Evolutionary conservation across 2,888 invertebrate species (phyloP).

Genomic region (Neria commutata): DNA sequence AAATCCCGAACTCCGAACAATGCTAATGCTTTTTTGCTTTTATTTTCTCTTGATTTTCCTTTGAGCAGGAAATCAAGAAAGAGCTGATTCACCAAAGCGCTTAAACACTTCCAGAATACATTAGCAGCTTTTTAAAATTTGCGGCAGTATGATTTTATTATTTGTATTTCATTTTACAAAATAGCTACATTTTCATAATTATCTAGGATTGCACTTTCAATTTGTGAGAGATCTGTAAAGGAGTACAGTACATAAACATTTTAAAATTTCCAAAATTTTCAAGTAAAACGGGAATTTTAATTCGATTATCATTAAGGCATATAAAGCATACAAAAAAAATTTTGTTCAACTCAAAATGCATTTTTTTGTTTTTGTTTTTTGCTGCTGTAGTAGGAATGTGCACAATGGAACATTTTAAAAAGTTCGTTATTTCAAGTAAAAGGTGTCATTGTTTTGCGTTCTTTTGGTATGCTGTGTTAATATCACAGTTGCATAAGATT

Average conservation of each 20-base stretch:
- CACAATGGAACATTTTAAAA: background rate
- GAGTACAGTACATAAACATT: background rate
- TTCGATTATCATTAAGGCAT: no score
- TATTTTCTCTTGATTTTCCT: no score
- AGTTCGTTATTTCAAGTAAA: no score
- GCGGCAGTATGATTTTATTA: background rate
- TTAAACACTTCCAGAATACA: no score
- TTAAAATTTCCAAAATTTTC: no score
- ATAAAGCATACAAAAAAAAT: background rate
- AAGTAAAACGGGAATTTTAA: no score
- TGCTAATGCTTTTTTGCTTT: no score
- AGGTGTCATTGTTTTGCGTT: no score
- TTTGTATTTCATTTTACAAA: background rate
- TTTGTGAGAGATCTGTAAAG: background rate
- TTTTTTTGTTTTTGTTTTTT: background rate
- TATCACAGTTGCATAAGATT: slow-evolving; percentile 23
- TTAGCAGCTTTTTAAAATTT: background rate
- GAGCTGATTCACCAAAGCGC: no score
- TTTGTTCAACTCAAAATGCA: background rate
- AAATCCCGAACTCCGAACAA: no score
- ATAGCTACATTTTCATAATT: background rate
- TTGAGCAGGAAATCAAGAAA: no score
- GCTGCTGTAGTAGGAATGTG: background rate
- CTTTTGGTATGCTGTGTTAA: background rate
- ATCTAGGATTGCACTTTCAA: background rate